A percentile compares a stretch with the other conserved stretches of the same genome.
Conservation (phyloP, 2,888 invertebrate species). For the Amphimallon solstitiale region DNA sequence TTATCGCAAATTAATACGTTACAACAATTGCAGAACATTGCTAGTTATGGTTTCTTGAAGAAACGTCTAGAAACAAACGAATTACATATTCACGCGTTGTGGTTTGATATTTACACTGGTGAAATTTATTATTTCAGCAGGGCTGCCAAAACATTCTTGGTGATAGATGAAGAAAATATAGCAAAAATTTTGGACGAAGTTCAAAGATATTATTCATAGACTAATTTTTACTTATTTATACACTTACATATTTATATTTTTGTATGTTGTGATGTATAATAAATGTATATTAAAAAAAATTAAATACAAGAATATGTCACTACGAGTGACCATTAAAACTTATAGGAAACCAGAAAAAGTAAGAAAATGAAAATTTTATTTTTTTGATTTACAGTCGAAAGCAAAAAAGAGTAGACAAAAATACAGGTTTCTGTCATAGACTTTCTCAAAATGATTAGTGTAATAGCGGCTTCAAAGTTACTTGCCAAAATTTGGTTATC, state of each 20-base stretch:
- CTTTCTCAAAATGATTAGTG: too few species aligned
- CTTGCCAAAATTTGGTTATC: too few species aligned
- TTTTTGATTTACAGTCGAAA: too few species aligned
- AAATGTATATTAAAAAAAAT: too few species aligned
- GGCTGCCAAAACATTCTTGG: slow-evolving; percentile 83
- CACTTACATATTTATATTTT: slow-evolving; percentile 16
- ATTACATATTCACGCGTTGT: slow-evolving; percentile 91
- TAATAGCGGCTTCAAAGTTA: too few species aligned
- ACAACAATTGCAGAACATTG: slow-evolving; percentile 91
- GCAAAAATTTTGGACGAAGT: slow-evolving; percentile 81
- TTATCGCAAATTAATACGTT: slow-evolving; percentile 94
- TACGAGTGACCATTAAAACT: too few species aligned
- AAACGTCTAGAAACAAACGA: slow-evolving; percentile 82
- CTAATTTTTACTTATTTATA: not conserved
- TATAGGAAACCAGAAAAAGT: too few species aligned
- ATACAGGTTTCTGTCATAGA: too few species aligned
- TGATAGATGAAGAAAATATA: slow-evolving; percentile 85
- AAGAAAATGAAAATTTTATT: too few species aligned
- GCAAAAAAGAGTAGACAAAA: too few species aligned
- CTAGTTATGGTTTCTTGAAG: slow-evolving; percentile 91
- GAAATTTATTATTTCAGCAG: slow-evolving; percentile 95
- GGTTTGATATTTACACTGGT: slow-evolving; percentile 98
- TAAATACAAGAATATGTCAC: too few species aligned
- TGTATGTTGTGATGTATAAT: not conserved
- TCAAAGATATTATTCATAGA: slow-evolving; percentile 78